Evolutionary conservation across 2,113 vertebrate species (phyloP).

Genomic region (Emydura subglobosa): DNA sequence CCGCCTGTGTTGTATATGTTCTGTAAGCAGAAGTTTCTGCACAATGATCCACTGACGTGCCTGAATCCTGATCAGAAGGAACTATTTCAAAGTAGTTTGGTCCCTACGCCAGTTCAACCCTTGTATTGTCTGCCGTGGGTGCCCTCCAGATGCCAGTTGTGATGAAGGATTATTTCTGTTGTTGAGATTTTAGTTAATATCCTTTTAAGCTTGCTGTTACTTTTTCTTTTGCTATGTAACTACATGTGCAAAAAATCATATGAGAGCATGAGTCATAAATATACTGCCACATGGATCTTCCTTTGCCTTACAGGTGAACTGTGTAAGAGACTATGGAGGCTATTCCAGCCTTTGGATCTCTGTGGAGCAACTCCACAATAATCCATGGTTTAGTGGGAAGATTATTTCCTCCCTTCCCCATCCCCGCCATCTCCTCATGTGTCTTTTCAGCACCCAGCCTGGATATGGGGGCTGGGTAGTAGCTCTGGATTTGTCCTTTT

Average conservation of each 20-base stretch:
- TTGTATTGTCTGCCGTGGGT: neutral
- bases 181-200: neutral
- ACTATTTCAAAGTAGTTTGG: neutral
- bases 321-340: accelerated
- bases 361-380: neutral
- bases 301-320: neutral
- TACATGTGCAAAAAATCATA: neutral
- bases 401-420: neutral
- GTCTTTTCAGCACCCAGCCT: neutral
- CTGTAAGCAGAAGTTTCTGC: neutral
- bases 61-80: neutral
- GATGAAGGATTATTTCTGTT: neutral
- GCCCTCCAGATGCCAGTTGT: neutral
- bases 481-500: neutral
- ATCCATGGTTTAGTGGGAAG: neutral
- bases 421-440: neutral
- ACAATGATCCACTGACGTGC: neutral
- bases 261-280: neutral
- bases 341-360: accelerated
- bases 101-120: neutral
- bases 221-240: neutral
- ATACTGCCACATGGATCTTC: neutral
- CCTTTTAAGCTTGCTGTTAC: no score
- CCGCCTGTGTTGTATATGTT: no score
- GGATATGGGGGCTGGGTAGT: neutral